These are phyloP conservation scores for Osmerus eperlanus DNA, from an alignment of 2,113 vertebrate species.

Conservation along the genomic window DNA sequence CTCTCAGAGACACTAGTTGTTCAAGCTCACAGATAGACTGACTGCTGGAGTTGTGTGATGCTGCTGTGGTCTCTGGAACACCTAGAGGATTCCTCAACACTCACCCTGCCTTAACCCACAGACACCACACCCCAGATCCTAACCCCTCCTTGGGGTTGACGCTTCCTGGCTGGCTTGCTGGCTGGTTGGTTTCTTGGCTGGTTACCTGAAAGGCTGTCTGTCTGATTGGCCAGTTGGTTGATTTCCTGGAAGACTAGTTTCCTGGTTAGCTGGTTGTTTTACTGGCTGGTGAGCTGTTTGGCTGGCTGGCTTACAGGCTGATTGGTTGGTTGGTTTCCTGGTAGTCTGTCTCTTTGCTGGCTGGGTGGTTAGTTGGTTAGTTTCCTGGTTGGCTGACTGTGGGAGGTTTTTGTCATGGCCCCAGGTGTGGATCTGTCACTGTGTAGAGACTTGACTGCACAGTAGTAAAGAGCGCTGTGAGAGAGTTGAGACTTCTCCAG, in stretches of 20 bases:
- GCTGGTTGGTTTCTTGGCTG: too few species aligned
- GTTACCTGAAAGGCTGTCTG: neutral
- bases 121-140: too few species aligned
- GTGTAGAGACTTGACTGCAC: conserved; percentile 11
- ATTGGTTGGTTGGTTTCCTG: too few species aligned
- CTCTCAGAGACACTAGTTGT: neutral
- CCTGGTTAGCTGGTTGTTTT: too few species aligned
- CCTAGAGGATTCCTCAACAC: neutral
- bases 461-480: conserved; percentile 19
- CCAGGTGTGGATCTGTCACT: neutral
- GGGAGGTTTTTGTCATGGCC: conserved; percentile 2
- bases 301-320: neutral
- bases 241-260: too few species aligned
- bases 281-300: neutral
- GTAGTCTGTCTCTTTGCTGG: too few species aligned
- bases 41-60: conserved; percentile 20
- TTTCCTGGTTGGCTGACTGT: too few species aligned
- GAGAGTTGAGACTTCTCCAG: neutral
- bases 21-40: neutral
- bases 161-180: too few species aligned
- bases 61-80: neutral
- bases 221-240: neutral
- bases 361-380: too few species aligned
- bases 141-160: too few species aligned
- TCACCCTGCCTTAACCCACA: neutral